phyloP scores from a whole-genome alignment of 2,797 vertebrate genomes.

The Okamejei kenojei region DNA sequence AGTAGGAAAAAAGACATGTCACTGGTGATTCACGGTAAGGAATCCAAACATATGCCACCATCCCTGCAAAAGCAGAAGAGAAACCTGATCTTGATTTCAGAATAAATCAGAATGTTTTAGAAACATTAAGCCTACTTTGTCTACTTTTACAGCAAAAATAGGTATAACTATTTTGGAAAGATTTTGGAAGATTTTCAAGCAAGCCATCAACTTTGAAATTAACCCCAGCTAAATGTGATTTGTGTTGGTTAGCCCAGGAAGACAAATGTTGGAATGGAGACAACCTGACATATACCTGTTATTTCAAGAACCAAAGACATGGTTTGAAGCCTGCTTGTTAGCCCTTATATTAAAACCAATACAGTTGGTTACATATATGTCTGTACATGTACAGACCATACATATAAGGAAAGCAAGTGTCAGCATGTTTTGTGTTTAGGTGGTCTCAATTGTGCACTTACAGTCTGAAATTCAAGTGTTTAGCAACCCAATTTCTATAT shows the following conservation, averaged over 20 bases:
- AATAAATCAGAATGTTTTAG: conserved; percentile 6
- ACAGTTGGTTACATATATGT: too few relatives aligned
- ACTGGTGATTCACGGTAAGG: neutral
- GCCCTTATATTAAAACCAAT: neutral
- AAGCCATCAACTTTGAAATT: neutral
- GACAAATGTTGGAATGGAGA: neutral
- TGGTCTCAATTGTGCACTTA: neutral
- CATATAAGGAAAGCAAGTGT: neutral
- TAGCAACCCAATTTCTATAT: neutral
- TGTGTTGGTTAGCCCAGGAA: neutral
- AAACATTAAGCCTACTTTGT: neutral
- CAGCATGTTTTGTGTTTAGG: neutral
- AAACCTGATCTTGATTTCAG: neutral
- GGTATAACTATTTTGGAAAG: neutral
- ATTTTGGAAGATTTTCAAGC: neutral
- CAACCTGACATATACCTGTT: neutral
- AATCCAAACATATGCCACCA: neutral
- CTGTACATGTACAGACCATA: too few relatives aligned
- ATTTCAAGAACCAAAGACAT: neutral
- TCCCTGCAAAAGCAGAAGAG: neutral
- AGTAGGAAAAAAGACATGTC: neutral
- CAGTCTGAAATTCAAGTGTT: neutral
- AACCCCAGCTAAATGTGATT: neutral
- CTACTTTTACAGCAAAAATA: neutral
- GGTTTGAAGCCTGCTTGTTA: neutral